Evolutionary conservation across 2,888 invertebrate species (phyloP), one percentile per base, ranked within the genome.

Genomic region (Melinaea menophilus): DNA sequence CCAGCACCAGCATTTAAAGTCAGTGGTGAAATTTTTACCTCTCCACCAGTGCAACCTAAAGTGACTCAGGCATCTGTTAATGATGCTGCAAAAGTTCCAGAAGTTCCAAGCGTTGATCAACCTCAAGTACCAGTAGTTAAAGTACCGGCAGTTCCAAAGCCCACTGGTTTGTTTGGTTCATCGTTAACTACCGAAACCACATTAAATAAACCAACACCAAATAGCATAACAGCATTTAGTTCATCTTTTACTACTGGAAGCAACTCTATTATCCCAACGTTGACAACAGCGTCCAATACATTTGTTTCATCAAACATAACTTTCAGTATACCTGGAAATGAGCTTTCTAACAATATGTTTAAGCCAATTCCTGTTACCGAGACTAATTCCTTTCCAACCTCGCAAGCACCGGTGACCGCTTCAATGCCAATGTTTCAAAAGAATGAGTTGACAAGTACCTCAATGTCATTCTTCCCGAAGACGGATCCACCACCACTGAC

Each of bases 51-150:
- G 34, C 37, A n/a, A 9, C 37, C 54, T 56, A 41, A 63, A 9
- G 22, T 75, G 9, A 5, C 66, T 12, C 64, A 34, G 31, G 72
- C 72, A 56, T 65, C 63, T 31, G 69, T 63, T 7, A 69, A 74
- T 62, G 76, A 73, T 31, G 71, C 74, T 61, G 78, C 82, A 59
- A 80, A 78, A 61, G 66, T 73, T 0, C 82, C 81, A 65, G 85
- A 81, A 73, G 80, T 80, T 46, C 81, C 85, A 33, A 78, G 76
- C 65, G 71, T 82, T 31, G 69, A 74, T 37, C 48, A 59, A 56
- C 33, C 59, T 33, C 46, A 58, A 48, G 37, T 31, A 11, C 13
- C 41, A 33, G 48, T 3, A 31, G 12, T 46, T 41, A 37, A 48
- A n/a, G 22, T 22, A 22, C 22, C 22, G 22, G 33, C 46, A 33